phyloP scores from a whole-genome alignment of 2,113 vertebrate genomes.

The Pluvianellus socialis region DNA sequence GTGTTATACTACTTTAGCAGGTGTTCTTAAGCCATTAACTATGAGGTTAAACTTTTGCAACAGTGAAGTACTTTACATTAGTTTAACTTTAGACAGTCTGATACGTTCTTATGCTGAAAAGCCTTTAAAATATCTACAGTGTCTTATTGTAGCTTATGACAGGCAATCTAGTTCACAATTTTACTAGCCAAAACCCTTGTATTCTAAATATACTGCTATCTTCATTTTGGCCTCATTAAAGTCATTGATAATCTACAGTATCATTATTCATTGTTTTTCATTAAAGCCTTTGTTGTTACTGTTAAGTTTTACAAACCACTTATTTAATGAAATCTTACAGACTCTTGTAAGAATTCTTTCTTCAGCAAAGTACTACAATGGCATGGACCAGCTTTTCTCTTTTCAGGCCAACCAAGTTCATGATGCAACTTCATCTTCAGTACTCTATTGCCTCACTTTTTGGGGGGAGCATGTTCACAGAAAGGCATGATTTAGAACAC shows the following conservation, averaged over 20 bases:
- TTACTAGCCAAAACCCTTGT: neutral
- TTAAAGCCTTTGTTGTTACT: neutral
- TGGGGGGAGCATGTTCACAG: neutral
- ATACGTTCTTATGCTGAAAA: neutral
- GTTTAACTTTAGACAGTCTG: neutral
- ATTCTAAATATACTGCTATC: neutral
- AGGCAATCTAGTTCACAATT: neutral
- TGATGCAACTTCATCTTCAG: neutral
- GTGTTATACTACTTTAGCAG: neutral
- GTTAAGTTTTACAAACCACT: neutral
- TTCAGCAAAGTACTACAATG: neutral
- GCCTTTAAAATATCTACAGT: neutral
- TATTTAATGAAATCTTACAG: neutral
- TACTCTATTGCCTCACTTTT: neutral
- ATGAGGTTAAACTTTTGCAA: neutral
- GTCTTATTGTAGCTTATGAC: neutral
- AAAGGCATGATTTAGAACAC: neutral
- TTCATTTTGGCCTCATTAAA: neutral
- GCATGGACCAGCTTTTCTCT: neutral
- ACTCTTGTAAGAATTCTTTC: neutral
- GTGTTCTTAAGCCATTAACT: neutral
- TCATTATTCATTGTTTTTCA: neutral
- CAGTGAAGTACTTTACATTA: neutral
- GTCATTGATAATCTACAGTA: neutral
- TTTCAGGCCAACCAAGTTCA: neutral